A percentile compares a stretch with the other conserved stretches of the same genome.
Conservation (phyloP, 2,888 invertebrate species). For the Tribolium freemani region DNA sequence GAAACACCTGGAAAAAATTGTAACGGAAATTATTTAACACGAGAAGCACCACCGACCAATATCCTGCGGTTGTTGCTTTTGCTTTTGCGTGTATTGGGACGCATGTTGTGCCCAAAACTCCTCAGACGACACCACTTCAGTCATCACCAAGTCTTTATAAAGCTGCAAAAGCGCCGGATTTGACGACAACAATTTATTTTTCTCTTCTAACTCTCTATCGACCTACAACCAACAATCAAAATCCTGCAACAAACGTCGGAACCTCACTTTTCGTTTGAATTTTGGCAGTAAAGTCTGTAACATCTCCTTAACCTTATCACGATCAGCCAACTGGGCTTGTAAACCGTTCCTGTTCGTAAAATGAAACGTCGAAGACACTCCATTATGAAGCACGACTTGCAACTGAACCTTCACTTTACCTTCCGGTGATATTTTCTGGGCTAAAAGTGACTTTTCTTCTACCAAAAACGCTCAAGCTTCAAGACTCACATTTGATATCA, state of each 20-base stretch:
- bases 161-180: constrained; percentile 93
- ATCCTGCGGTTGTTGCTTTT: constrained; percentile 83
- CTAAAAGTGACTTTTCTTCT: constrained; percentile 49
- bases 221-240: constrained; percentile 53
- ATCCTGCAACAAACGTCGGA: not conserved
- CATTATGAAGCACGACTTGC: constrained; percentile 95
- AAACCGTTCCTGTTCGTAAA: constrained; percentile 91
- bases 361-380: constrained; percentile 96
- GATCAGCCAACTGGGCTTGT: constrained; percentile 87
- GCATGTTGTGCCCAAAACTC: constrained; percentile 98
- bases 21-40: not conserved
- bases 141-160: constrained; percentile 97
- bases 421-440: constrained; percentile 96
- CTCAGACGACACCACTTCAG: constrained; percentile 94
- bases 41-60: constrained; percentile 74
- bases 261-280: constrained; percentile 88
- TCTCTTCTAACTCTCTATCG: constrained; percentile 68
- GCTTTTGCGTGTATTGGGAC: constrained; percentile 78
- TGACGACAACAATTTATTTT: constrained; percentile 83
- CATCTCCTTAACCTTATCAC: constrained; percentile 94
- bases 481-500: constrained; percentile 90
- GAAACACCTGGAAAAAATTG: constrained; percentile 72
- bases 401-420: constrained; percentile 98
- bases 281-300: constrained; percentile 92
- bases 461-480: not conserved